Base-by-base conservation (phyloP, 2,113 vertebrate genomes). In the Rhodinocichla rosea region DNA sequence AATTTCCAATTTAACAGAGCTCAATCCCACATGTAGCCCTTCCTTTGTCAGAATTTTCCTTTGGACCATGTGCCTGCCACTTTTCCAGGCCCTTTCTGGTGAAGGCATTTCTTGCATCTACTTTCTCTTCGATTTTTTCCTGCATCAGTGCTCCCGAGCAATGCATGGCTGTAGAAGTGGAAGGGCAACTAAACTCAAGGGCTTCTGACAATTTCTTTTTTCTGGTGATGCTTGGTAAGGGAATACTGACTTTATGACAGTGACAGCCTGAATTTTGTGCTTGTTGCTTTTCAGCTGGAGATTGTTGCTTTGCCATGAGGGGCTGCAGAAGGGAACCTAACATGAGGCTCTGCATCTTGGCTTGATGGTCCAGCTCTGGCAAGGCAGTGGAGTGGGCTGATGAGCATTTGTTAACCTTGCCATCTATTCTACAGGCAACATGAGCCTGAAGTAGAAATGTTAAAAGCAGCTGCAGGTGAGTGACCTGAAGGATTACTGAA, bases 371-470 rank as follows among this genome's bases (percentile, higher is more conserved):
- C 56, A 35, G 75, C 40, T 47, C 40, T 44, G 45, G 50, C 30
- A 52, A 35, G 33, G 27, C 26, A 1, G 7, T 22, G 49, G 52
- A n/a, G 16, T 16, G 12, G 24, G 19, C 32, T 40, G 62, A 35
- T 23, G 56, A 62, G 8, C 2, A 13, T 3, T 4, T 4, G 3
- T 79, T 33, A 42, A 15, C 30, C 44, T 39, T 57, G 50, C 44
- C 28, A 3, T 16, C 22, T 42, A 0, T 69, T 45, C 30, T 21
- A 15, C 2, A 3, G 32, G 30, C 37, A 89, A 11, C 0, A 0
- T 13, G 33, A 83, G 39, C 52, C 47, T 32, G 16, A 33, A 57
- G 62, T 33, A 70, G n/a, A 57, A 67, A 39, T 5, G 8, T 9
- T 76, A 45, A 79, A 80, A 67, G 52, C 21, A 49, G 52, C 45